Base-by-base conservation (phyloP, 2,797 vertebrate species). In the Smutsia gigantea region DNA sequence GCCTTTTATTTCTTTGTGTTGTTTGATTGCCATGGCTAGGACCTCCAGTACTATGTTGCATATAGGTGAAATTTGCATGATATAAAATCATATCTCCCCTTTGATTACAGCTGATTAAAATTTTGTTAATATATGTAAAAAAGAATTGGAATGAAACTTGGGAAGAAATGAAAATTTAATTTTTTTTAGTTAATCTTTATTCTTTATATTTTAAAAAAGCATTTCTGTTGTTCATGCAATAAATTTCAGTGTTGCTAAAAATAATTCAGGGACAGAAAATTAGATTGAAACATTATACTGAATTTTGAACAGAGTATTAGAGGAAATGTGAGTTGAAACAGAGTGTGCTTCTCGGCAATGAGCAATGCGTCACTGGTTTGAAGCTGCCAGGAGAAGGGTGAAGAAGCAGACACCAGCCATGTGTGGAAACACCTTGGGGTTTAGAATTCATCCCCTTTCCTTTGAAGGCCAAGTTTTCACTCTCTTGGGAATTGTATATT, bases 241-340 rank as follows among this genome's bases (percentile, higher is more conserved):
- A 78, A 87, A 84, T 93, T 87, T 91, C 34, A 68, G n/a, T 11
- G 7, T 4, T 57, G 18, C 72, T 82, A 59, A 88, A 74, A 74
- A 90, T 78, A 93, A 90, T 29, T 96, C 64, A 64, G 17, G 46
- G 61, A 90, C 46, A 93, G 66, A 90, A 59, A 90, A 74, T 78
- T 46, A 91, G 51, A 75, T 61, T n/a, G 14, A 74, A 89, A 46
- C 15, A 15, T 4, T 79, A 9, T 63, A 21, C 0, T 87, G 46
- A 86, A 91, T 92, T 91, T 75, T 69, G 69, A 87, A 77, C 21
- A 88, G 19, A 59, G 15, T 53, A 61, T 29, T 27, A 2, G 42
- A 82, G 23, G 75, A 90, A 69, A 90, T 57, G 15, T 5, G 13
- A 79, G 18, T 29, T 37, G 63, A 82, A 89, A 19, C 13, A 61